Conservation (phyloP, 2,797 vertebrate species). For the Cossypha heuglini region DNA sequence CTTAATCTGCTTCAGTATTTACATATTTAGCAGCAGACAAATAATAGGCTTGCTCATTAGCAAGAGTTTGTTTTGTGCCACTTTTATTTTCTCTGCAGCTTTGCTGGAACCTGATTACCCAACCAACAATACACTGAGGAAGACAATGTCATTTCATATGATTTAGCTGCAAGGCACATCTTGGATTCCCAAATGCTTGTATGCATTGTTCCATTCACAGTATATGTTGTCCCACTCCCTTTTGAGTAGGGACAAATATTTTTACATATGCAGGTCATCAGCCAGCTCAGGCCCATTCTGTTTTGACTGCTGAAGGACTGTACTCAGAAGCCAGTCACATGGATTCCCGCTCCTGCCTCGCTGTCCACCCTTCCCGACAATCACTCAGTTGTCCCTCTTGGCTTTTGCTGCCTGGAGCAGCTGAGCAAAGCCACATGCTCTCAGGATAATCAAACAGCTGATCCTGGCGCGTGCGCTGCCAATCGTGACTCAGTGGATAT, state of each 20-base stretch:
- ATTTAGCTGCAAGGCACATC: constrained; percentile 54
- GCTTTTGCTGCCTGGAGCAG: constrained; percentile 31
- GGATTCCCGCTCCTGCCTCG: constrained; percentile 35
- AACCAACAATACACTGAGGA: constrained; percentile 4
- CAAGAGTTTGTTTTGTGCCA: constrained; percentile 28
- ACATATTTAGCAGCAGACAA: constrained; percentile 23
- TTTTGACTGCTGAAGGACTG: constrained; percentile 39
- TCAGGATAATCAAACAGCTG: constrained; percentile 61
- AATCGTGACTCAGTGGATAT: constrained; percentile 52
- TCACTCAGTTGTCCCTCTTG: constrained; percentile 38
- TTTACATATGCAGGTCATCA: constrained; percentile 41
- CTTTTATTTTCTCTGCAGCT: constrained; percentile 25
- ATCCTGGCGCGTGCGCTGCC: neutral
- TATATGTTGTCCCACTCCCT: neutral
- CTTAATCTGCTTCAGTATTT: constrained; percentile 38
- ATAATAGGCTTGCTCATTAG: constrained; percentile 11
- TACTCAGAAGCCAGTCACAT: constrained; percentile 48
- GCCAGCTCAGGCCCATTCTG: neutral
- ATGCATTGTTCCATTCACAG: constrained; percentile 42
- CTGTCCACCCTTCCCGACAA: constrained; percentile 19
- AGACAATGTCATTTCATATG: constrained; percentile 36
- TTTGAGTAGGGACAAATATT: constrained; percentile 41
- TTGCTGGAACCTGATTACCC: constrained; percentile 9
- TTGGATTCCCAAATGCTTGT: constrained; percentile 39
- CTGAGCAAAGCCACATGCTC: constrained; percentile 58